phyloP scores from a whole-genome alignment of 1,140 invertebrate genomes.

The Panagrolaimus sp. region DNA sequence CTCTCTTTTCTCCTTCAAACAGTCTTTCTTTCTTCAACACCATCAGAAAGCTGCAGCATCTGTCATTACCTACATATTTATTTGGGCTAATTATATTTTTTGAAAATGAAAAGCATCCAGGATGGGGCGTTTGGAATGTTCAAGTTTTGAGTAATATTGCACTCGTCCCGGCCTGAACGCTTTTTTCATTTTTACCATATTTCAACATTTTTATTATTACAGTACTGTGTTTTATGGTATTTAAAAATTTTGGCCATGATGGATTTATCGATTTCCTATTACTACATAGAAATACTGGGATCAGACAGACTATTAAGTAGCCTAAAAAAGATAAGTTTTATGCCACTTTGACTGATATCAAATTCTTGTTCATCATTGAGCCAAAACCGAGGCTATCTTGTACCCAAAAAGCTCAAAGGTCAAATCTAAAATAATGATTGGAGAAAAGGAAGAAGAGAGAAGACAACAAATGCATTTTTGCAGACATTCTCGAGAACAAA shows the following conservation, averaged over 20 bases:
- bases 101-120: neutral
- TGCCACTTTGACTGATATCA: no score
- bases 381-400: no score
- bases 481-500: no score
- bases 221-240: neutral
- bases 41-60: neutral
- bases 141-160: slow-evolving; percentile 7
- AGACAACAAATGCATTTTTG: no score
- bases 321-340: neutral
- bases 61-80: no score
- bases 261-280: no score
- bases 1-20: neutral
- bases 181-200: neutral
- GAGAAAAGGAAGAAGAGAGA: no score
- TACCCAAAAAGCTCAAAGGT: no score
- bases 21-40: neutral
- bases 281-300: no score
- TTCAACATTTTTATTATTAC: neutral
- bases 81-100: neutral
- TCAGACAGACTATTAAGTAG: neutral
- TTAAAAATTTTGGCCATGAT: no score
- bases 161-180: slow-evolving; percentile 11
- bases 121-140: slow-evolving; percentile 15
- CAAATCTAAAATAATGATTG: no score
- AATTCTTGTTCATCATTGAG: no score